phyloP scores from a whole-genome alignment of 2,888 invertebrate species.

The Thumatha senex region DNA sequence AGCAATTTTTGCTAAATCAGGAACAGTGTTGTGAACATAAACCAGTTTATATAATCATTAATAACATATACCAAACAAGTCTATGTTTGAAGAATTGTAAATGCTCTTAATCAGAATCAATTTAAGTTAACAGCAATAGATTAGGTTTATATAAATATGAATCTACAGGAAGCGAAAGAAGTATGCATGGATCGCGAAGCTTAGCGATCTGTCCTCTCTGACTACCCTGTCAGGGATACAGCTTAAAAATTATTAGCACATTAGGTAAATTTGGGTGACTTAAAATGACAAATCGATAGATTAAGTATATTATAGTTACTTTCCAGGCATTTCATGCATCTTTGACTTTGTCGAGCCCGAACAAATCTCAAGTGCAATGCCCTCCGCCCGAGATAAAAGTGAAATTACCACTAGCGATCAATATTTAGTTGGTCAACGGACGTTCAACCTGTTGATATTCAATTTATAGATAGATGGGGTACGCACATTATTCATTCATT shows the following conservation, averaged over 20 bases:
- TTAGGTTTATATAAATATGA: too few species aligned
- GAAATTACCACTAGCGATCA: constrained; percentile 52
- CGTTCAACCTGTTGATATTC: constrained; percentile 41
- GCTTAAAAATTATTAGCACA: too few species aligned
- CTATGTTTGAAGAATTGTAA: background rate
- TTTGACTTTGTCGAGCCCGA: background rate
- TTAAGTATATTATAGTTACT: too few species aligned
- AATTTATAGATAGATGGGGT: background rate
- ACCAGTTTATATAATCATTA: constrained; percentile 9
- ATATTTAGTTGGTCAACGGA: constrained; percentile 52
- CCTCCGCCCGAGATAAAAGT: constrained; percentile 45
- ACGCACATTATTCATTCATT: background rate
- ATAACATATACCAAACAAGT: constrained; percentile 4
- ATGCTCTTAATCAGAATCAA: constrained; percentile 5
- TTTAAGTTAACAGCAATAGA: constrained; percentile 4
- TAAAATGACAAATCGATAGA: background rate
- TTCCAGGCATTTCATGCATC: background rate
- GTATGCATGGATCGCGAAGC: too few species aligned
- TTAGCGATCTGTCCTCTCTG: too few species aligned
- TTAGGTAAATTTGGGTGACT: too few species aligned
- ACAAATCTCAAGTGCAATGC: constrained; percentile 36
- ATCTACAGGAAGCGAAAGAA: too few species aligned
- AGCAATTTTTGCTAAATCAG: constrained; percentile 10
- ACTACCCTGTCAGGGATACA: too few species aligned
- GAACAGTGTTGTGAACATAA: constrained; percentile 18